Base-by-base conservation (phyloP, 2,113 vertebrate species). In the Semicossyphus pulcher region DNA sequence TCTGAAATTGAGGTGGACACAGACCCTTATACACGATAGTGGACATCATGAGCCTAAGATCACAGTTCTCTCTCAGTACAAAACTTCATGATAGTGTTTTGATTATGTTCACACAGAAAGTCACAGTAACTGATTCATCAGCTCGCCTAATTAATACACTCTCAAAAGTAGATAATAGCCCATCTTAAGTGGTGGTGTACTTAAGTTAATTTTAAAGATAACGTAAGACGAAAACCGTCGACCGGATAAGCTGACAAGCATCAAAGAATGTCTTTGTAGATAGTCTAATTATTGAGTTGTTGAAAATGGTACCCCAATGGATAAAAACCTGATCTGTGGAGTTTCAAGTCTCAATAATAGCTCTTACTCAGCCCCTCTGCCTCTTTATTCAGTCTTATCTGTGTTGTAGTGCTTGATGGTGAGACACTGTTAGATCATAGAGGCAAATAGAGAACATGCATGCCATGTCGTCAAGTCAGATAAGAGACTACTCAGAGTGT, bases 221-320 rank as follows among this genome's bases (percentile, higher is more conserved):
- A 94, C 93, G 91, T 66, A 52, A 76, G 65, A 83, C 89, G 85
- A 93, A 92, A 95, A 92, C 89, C 90, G 80, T 64, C 48, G 83
- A 89, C 92, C 91, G 87, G 94, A 93, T 93, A 91, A 85, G 79
- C 82, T 34, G 88, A 93, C 94, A 94, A 94, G 93, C 91, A 95
- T 95, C 95, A 93, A 91, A 94, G 92, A 90, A 89, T 80, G 88
- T 81, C 91, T 93, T 94, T 93, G 94, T 94, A 95, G 95, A 93
- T 93, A 90, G 72, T 84, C 49, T 84, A 91, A 83, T 86, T 72
- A 86, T 88, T 88, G 62, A 73, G 79, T 77, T 72, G 81, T 78
- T 81, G 57, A 92, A 88, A 90, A 89, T 81, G 90, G 74, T 86
- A 82, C 78, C 76, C 86, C 81, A 84, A 90, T 89, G 84, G 86